Conservation (phyloP, 2,888 invertebrate genomes). For the Protophormia terraenovae region DNA sequence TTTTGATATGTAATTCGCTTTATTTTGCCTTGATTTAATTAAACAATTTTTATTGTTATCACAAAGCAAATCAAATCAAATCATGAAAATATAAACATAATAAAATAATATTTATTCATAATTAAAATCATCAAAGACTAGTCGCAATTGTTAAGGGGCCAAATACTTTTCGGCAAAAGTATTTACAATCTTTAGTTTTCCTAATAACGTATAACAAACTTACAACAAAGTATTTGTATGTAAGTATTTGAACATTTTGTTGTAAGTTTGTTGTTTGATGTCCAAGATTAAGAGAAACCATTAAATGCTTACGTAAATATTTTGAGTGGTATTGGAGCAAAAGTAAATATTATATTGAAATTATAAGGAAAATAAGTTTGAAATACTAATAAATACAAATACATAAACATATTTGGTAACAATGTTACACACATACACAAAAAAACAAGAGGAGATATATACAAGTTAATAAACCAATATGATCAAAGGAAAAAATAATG, state of each 20-base stretch:
- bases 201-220: too few species aligned
- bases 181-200: too few species aligned
- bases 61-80: too few species aligned
- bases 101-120: constrained; percentile 20
- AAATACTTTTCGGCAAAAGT: not conserved
- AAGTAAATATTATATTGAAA: not conserved
- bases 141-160: not conserved
- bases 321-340: not conserved
- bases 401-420: constrained; percentile 16
- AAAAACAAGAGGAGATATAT: not conserved
- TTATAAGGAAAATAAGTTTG: constrained; percentile 34
- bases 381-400: not conserved
- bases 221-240: not conserved
- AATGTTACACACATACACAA: not conserved
- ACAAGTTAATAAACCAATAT: too few species aligned
- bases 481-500: constrained; percentile 61
- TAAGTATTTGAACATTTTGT: too few species aligned
- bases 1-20: too few species aligned
- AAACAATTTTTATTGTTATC: too few species aligned
- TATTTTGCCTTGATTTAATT: too few species aligned
- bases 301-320: constrained; percentile 47
- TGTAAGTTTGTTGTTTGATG: too few species aligned
- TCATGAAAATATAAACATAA: not conserved
- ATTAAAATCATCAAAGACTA: not conserved
- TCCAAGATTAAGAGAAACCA: constrained; percentile 36